Base-by-base conservation (phyloP, 2,888 invertebrate species). In the Drosophila aldrichi region DNA sequence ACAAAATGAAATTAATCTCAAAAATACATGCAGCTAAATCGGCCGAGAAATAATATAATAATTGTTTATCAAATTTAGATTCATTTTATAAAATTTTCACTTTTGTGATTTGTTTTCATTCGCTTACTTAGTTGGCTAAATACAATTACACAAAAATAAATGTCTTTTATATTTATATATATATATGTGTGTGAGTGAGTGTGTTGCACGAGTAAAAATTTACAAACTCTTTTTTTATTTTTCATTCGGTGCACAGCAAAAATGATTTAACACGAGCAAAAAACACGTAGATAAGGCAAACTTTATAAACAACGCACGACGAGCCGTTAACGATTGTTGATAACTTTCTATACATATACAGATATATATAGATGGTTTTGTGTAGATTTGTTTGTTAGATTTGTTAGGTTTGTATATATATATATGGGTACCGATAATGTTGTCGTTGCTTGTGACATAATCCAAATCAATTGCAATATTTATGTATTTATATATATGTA, bases 81-180 rank as follows among this genome's bases (percentile, higher is more conserved):
- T 86, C 48, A 22, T 59, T 77, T 64, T 57, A 72, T 57, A 78
- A 66, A 72, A 59, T 68, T 65, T 67, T 32, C 34, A 20, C 32
- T 12, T 32, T 55, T 49, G 41, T 61, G 29, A 54, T 34, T 34
- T 43, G 10, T 58, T 40, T 72, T 66, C 22, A 57, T 48, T 79
- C 76, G 57, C 74, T 49, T 49, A 77, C 88, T 85, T 86, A 85
- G 70, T 59, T 73, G 36, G 58, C 82, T 80, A 77, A 61, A 61
- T 80, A 77, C 80, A 77, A 70, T 70, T 82, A 88, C 82, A 88
- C 81, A 76, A 87, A 76, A 82, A 82, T 76, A 89, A 89, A 86
- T 86, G 86, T 86, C 90, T 86, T 86, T 86, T 81, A 70, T 77
- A 58, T 64, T 86, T 81, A 70, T 77, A 61, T 64, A 69, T 73